Conservation (phyloP, 2,797 vertebrate genomes). For the Cuculus canorus region DNA sequence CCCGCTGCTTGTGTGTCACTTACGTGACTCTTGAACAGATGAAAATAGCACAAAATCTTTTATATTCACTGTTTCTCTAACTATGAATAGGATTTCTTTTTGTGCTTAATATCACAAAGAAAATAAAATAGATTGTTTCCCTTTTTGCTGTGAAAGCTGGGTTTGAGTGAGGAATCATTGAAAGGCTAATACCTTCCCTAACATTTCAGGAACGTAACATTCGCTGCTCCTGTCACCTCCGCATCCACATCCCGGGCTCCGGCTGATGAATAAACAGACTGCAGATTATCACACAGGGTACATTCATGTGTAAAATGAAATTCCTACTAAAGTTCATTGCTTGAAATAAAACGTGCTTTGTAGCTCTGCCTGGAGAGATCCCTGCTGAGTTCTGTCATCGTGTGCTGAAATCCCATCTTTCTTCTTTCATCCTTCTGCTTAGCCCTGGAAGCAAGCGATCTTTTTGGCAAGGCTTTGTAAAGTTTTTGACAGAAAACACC, state of each 20-base stretch:
- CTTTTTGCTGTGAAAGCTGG: slow-evolving; percentile 13
- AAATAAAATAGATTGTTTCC: slow-evolving; percentile 17
- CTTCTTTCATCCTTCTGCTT: slow-evolving; percentile 33
- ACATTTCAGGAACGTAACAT: slow-evolving; percentile 24
- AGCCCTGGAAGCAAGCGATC: background rate
- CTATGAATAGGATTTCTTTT: background rate
- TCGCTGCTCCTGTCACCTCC: slow-evolving; percentile 43
- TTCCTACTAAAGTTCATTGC: slow-evolving; percentile 68
- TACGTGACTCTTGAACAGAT: background rate
- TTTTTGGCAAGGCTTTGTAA: slow-evolving; percentile 27
- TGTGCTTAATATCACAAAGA: background rate
- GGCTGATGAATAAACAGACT: slow-evolving; percentile 71
- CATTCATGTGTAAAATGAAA: slow-evolving; percentile 64
- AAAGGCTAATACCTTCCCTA: slow-evolving; percentile 55
- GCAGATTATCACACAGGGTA: slow-evolving; percentile 63
- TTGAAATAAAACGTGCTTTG: slow-evolving; percentile 62
- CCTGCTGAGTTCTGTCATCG: slow-evolving; percentile 69
- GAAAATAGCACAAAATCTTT: background rate
- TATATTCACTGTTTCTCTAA: background rate
- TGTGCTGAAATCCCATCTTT: slow-evolving; percentile 33
- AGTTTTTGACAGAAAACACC: slow-evolving; percentile 35
- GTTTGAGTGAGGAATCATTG: slow-evolving; percentile 32
- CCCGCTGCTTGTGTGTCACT: background rate
- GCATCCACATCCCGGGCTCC: slow-evolving; percentile 35
- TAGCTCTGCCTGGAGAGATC: slow-evolving; percentile 38